Evolutionary conservation across 2,888 invertebrate species (phyloP).

Genomic region (Zeuzera pyrina): DNA sequence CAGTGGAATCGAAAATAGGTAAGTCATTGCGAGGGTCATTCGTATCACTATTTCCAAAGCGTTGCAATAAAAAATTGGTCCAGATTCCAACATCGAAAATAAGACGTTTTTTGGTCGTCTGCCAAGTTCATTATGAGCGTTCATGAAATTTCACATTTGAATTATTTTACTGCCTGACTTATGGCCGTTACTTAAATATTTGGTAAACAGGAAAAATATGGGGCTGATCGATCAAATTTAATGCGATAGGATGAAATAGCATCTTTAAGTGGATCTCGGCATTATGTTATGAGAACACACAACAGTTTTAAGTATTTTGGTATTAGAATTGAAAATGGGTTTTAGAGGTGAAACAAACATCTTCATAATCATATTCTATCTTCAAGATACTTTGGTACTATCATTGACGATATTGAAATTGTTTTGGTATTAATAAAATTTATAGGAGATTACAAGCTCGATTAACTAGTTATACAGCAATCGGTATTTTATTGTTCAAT

Average conservation of each 20-base stretch:
- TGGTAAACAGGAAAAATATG: slow-evolving; percentile 73
- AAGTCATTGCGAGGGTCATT: slow-evolving; percentile 46
- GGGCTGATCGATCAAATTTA: slow-evolving; percentile 70
- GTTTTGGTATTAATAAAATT: too few relatives aligned
- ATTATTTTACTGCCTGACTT: slow-evolving; percentile 74
- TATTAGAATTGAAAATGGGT: neutral
- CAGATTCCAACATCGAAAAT: slow-evolving; percentile 73
- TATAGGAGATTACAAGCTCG: too few relatives aligned
- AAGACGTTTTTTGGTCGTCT: slow-evolving; percentile 71
- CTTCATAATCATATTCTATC: too few relatives aligned
- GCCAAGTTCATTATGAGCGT: slow-evolving; percentile 74
- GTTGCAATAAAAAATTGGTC: slow-evolving; percentile 70
- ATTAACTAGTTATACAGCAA: too few relatives aligned
- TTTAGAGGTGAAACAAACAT: too few relatives aligned
- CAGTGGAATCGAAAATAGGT: too few relatives aligned
- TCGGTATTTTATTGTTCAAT: too few relatives aligned
- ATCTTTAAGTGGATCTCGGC: slow-evolving; percentile 55
- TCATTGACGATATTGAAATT: too few relatives aligned
- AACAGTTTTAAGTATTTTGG: slow-evolving; percentile 1
- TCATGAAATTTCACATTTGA: slow-evolving; percentile 74
- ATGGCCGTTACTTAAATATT: slow-evolving; percentile 73
- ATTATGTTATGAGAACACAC: slow-evolving; percentile 32
- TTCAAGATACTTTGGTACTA: too few relatives aligned
- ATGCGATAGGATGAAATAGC: slow-evolving; percentile 59
- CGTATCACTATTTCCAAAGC: slow-evolving; percentile 63